Percentiles rank a stretch among this genome's conserved stretches.
Evolutionary conservation across 2,888 invertebrate genomes (phyloP).

Genomic region (Xylocampa areola): DNA sequence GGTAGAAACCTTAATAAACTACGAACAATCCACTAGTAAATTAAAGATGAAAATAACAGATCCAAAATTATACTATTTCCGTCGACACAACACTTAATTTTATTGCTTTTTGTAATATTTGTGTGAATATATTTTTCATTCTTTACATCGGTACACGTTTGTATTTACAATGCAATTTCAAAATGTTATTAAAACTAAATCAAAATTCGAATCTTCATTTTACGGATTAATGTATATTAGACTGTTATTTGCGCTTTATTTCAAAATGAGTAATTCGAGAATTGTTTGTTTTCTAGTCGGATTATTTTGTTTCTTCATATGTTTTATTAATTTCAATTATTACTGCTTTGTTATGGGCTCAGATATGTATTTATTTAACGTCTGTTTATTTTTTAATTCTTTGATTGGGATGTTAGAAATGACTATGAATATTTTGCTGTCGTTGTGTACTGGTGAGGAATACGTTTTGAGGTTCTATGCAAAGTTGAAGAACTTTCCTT

Average conservation of each 20-base stretch:
- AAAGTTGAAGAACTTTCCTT: background rate
- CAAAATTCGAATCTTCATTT: background rate
- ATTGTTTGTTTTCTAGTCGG: background rate
- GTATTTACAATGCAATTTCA: background rate
- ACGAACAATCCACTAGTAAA: too few relatives aligned
- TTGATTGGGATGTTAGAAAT: background rate
- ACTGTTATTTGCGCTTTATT: background rate
- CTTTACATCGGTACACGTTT: too few relatives aligned
- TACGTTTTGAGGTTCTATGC: constrained; percentile 1
- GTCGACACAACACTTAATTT: too few relatives aligned
- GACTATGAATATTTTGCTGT: background rate
- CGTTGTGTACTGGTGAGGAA: constrained; percentile 1
- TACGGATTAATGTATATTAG: background rate
- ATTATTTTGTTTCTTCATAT: background rate
- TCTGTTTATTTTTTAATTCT: background rate
- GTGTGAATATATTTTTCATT: too few relatives aligned
- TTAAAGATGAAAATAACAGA: too few relatives aligned
- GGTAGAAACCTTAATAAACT: too few relatives aligned
- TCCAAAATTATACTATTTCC: too few relatives aligned
- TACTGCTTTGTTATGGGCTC: background rate
- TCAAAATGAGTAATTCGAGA: background rate
- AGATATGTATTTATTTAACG: too few relatives aligned
- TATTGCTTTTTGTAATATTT: too few relatives aligned
- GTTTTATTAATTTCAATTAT: background rate
- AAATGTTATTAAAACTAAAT: background rate